Evolutionary conservation across 2,797 vertebrate genomes (phyloP).

Genomic region (Dallia pectoralis): DNA sequence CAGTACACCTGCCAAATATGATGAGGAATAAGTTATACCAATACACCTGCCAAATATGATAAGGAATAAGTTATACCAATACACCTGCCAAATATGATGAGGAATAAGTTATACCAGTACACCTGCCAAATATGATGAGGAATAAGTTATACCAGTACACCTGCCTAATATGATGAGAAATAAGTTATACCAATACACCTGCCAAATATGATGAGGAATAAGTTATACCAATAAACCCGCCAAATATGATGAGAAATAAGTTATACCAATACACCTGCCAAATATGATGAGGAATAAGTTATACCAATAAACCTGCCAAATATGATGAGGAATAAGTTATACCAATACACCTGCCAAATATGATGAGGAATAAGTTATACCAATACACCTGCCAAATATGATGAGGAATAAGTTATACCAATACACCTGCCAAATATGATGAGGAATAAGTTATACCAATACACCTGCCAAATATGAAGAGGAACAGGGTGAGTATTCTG

Average conservation of each 20-base stretch:
- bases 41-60: too few species aligned
- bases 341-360: too few species aligned
- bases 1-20: too few species aligned
- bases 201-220: too few species aligned
- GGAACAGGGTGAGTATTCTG: conserved; percentile 31
- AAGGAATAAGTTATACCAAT: conserved; percentile 39
- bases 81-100: too few species aligned
- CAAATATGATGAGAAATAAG: too few species aligned
- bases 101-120: conserved; percentile 37
- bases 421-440: too few species aligned
- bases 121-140: too few species aligned
- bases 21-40: conserved; percentile 38
- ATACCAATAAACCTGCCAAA: conserved; percentile 46
- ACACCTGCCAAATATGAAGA: conserved; percentile 53
- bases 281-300: conserved; percentile 33
- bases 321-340: conserved; percentile 30
- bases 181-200: too few species aligned
- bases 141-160: conserved; percentile 38
- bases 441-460: conserved; percentile 39
- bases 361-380: conserved; percentile 37
- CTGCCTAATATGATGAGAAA: too few species aligned
- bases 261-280: too few species aligned
- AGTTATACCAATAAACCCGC: conserved; percentile 42
- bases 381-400: too few species aligned
- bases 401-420: conserved; percentile 38